Conservation (phyloP, 2,797 vertebrate genomes). For the Pangasius sanitwongsei region DNA sequence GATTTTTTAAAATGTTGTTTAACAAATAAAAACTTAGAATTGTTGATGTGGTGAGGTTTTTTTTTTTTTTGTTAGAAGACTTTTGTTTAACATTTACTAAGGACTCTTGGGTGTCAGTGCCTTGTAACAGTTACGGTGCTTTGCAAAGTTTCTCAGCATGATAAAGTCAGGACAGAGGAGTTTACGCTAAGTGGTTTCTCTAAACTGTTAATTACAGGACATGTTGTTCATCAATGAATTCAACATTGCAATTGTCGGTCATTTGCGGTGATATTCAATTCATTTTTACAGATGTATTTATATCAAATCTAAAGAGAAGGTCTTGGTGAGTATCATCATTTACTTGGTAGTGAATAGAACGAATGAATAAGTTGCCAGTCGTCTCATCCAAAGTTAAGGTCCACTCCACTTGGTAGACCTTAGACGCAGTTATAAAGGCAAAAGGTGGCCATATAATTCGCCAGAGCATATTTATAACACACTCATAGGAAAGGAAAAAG, state of each 20-base stretch:
- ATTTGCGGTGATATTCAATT: not conserved
- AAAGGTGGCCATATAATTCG: not conserved
- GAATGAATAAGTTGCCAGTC: not conserved
- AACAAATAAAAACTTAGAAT: not conserved
- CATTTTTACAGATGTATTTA: not conserved
- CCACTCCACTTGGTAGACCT: not conserved
- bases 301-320: not conserved
- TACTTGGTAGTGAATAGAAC: not conserved
- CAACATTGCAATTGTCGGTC: not conserved
- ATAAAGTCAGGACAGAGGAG: not conserved
- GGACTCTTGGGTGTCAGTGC: not conserved
- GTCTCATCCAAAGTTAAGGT: not conserved
- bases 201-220: not conserved
- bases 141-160: not conserved
- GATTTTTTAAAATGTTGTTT: not conserved
- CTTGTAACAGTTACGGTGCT: not conserved
- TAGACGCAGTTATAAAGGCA: not conserved
- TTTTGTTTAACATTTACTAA: not conserved
- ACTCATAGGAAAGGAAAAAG: not conserved
- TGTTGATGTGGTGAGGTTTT: not conserved
- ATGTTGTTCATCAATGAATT: too few relatives aligned
- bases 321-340: not conserved
- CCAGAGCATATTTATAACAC: not conserved
- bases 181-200: not conserved
- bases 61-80: not conserved